These are phyloP conservation scores for Eupleurogrammus muticus DNA, from an alignment of 2,797 vertebrate genomes.

Conservation along the genomic window DNA sequence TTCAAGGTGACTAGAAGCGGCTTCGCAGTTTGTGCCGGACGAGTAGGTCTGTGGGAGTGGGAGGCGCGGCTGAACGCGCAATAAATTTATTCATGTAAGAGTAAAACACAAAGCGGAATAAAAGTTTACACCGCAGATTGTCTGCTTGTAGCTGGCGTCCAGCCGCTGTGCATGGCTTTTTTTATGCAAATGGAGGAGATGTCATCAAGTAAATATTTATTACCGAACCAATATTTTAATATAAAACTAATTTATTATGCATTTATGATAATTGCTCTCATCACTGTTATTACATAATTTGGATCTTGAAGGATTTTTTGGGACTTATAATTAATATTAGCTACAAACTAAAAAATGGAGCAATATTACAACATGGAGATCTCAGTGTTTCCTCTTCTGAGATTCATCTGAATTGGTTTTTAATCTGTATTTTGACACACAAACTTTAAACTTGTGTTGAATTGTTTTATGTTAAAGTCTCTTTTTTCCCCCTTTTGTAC, in stretches of 20 bases:
- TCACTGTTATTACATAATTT: background rate
- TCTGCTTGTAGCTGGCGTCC: conserved; percentile 31
- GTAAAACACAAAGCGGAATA: conserved; percentile 75
- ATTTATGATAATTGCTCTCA: background rate
- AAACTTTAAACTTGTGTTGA: too few relatives aligned
- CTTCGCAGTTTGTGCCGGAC: conserved; percentile 87
- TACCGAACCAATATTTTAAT: background rate
- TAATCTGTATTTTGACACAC: too few relatives aligned
- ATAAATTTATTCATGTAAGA: conserved; percentile 82
- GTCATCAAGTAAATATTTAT: background rate
- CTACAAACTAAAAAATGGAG: too few relatives aligned
- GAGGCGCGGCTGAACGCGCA: conserved; percentile 72
- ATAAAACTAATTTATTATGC: background rate
- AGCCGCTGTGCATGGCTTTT: background rate
- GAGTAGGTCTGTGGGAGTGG: conserved; percentile 84
- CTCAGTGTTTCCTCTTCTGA: too few relatives aligned
- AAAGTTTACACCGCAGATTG: conserved; percentile 73
- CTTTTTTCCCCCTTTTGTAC: too few relatives aligned
- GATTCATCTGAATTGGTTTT: too few relatives aligned
- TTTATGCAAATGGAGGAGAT: background rate
- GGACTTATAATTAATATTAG: too few relatives aligned
- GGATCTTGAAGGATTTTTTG: background rate
- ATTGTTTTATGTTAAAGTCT: too few relatives aligned
- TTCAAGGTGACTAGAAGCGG: conserved; percentile 96
- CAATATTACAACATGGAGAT: too few relatives aligned